Base-by-base conservation (phyloP, 2,113 vertebrate genomes). In the Psittacula cyanocephala region DNA sequence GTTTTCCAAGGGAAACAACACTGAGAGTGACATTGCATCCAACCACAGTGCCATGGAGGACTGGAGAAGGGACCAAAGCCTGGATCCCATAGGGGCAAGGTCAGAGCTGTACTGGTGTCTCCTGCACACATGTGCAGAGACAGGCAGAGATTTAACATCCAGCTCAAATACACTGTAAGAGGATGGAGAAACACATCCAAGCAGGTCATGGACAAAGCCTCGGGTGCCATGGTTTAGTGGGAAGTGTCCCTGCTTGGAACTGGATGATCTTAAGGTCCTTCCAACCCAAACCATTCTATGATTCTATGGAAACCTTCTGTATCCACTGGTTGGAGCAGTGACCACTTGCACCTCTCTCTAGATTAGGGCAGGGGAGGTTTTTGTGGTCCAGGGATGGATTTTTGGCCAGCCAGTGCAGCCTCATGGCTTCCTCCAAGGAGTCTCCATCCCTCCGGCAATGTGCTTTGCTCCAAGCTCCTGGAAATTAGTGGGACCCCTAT, bases 41-140 rank as follows among this genome's bases (percentile, higher is more conserved):
- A 71, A 14, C 20, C 67, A 16, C 0, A 0, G 23, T 43, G 27
- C 29, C 27, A 17, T 0, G 0, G 77, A 83, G 35, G 60, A 19
- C 17, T 14, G 28, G 72, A 41, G 49, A 69, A 63, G 49, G 49
- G 44, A 5, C 7, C 44, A 55, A 81, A 76, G 10, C 52, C 27
- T 49, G 60, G 31, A 41, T 60, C n/a, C 27, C 60, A 15, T 19
- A 6, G 7, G 3, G 29, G 13, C 14, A 35, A 67, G 39, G 18
- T 11, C 41, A 43, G 60, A 55, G 22, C 39, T 41, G 17, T 20
- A 2, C 5, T 52, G 44, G 50, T 9, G 4, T 35, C 17, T 81
- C 37, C 37, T 59, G 37, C 49, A 44, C 62, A 59, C 0, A 0
- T n/a, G 39, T 37, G 57, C 33, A n/a, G 20, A n/a, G 33, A 15